These are phyloP conservation scores for Leucopsar rothschildi DNA, from an alignment of 2,113 vertebrate genomes.

Conservation along the genomic window DNA sequence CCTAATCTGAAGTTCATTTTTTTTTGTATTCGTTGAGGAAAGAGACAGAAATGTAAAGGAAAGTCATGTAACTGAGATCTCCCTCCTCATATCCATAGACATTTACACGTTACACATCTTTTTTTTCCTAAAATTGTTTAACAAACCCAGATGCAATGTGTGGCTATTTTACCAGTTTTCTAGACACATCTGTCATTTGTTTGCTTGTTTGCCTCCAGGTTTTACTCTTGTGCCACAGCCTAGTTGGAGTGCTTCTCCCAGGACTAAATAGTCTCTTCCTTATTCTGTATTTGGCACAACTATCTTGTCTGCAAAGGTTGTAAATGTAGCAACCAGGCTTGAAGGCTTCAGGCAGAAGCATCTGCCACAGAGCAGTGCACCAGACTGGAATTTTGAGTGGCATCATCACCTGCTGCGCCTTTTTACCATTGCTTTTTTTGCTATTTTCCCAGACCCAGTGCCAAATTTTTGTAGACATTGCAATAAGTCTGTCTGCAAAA, in stretches of 20 bases:
- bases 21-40: not conserved
- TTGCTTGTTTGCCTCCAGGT: not conserved
- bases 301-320: not conserved
- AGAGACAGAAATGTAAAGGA: not conserved
- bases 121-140: not conserved
- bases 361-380: not conserved
- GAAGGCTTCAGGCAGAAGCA: not conserved
- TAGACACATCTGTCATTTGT: not conserved
- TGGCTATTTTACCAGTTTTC: not conserved
- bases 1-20: not conserved
- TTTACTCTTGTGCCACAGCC: not conserved
- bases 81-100: not conserved
- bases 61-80: not conserved
- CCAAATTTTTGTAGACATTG: not conserved
- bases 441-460: not conserved
- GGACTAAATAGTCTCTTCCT: not conserved
- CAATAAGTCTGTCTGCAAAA: not conserved
- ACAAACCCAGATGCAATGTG: not conserved
- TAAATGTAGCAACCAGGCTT: not conserved
- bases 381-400: constrained; percentile 30
- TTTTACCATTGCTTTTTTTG: not conserved
- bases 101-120: accelerated
- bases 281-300: not conserved
- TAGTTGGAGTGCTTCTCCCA: not conserved
- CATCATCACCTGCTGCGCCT: constrained; percentile 25